Base-by-base conservation (phyloP, 2,113 vertebrate genomes). In the Poicephalus meyeri region DNA sequence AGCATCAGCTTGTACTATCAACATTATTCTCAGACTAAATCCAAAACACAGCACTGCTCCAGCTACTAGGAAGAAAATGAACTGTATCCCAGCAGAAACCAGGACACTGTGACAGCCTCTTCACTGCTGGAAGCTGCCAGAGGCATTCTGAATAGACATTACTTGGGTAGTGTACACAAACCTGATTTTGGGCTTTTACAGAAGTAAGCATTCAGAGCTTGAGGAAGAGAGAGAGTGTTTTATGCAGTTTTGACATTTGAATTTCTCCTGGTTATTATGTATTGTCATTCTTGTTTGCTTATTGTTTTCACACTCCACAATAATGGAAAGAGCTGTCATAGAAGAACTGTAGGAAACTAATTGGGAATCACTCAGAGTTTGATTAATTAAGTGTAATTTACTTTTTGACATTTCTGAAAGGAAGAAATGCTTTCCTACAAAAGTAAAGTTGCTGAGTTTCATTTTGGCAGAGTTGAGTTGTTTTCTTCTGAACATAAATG, bases 381-480 rank as follows among this genome's bases (percentile, higher is more conserved):
- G 95, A 95, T 96, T 97, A 95, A 97, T 95, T 92, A 89, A 87
- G 68, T 80, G 60, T 74, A 94, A 94, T 94, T 94, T 92, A 80
- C 44, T 91, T 94, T 96, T 80, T 93, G 72, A 84, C 87, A 94
- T 85, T 94, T 93, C 76, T 91, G 47, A 92, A 95, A 90, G 35
- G 31, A 95, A 95, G 16, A 94, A 95, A 95, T 52, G 47, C 41
- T 85, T 89, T 91, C 28, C n/a, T 60, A 33, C 37, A 52, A 37
- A 95, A 84, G 50, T 71, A 77, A 88, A 94, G 65, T 89, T 94
- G 61, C 52, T 44, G 52, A 72, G n/a, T 89, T 95, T 81, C 3
- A 5, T 92, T 95, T 91, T 76, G 52, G 65, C 33, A 52, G 29
- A 85, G 33, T 44, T 86, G 63, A 90, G 29, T 85, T 86, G 33